These are phyloP conservation scores for Hoplias malabaricus DNA, from an alignment of 2,113 vertebrate species.

Conservation along the genomic window DNA sequence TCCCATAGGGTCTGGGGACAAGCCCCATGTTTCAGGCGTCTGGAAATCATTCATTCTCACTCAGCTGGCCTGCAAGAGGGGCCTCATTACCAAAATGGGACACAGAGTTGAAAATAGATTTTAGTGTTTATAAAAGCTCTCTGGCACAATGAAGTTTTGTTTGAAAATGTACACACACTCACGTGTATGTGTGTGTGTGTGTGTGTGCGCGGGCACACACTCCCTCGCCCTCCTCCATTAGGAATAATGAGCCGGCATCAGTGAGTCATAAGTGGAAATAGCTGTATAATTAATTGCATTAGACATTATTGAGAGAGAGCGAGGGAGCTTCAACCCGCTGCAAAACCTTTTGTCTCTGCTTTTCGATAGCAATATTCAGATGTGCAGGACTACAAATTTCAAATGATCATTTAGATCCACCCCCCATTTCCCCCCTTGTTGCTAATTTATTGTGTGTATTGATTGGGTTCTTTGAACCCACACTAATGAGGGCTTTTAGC, in stretches of 20 bases:
- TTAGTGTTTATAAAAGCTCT: conserved; percentile 17
- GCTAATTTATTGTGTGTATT: conserved; percentile 26
- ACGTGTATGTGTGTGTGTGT: too few species aligned
- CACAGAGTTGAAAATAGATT: conserved; percentile 16
- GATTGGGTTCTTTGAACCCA: conserved; percentile 17
- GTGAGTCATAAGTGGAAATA: conserved; percentile 57
- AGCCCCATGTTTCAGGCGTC: not conserved
- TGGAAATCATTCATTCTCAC: not conserved
- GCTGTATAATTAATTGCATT: conserved; percentile 46
- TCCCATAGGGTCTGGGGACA: not conserved
- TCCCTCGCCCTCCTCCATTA: conserved; percentile 16
- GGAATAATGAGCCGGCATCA: conserved; percentile 54
- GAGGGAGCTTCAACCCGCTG: not conserved
- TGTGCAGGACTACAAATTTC: conserved; percentile 16
- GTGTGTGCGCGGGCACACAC: too few species aligned
- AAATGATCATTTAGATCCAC: conserved; percentile 17
- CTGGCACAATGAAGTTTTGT: conserved; percentile 44
- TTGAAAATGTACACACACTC: conserved; percentile 42
- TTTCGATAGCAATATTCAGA: conserved; percentile 29
- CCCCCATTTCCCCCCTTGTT: not conserved
- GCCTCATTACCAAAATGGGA: conserved; percentile 4
- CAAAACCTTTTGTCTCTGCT: conserved; percentile 31
- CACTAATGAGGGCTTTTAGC: conserved; percentile 38
- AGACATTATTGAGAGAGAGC: conserved; percentile 26
- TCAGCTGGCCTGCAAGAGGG: not conserved